phyloP scores from a whole-genome alignment of 2,113 vertebrate species.

The Gopherus evgoodei region DNA sequence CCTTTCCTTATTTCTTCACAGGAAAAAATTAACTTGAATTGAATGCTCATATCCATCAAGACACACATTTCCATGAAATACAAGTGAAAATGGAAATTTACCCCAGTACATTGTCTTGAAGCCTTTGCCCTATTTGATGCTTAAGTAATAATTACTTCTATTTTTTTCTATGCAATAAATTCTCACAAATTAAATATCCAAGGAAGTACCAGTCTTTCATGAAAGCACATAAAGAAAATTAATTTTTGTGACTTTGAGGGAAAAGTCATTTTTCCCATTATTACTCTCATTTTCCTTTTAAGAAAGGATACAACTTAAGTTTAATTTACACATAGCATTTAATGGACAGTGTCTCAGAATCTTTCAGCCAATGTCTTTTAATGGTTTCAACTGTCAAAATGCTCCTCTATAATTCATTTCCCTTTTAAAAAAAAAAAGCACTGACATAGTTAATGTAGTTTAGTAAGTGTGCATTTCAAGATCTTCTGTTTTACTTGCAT shows the following conservation, averaged over 20 bases:
- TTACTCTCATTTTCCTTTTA: background rate
- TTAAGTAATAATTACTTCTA: background rate
- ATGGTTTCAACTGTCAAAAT: conserved; percentile 74
- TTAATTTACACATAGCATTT: background rate
- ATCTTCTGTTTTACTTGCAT: background rate
- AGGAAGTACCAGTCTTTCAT: background rate
- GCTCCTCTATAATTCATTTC: conserved; percentile 64
- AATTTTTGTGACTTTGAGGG: background rate
- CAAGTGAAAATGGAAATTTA: background rate
- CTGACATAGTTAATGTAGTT: conserved; percentile 63
- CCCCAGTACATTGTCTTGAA: background rate
- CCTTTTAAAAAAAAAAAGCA: conserved; percentile 53
- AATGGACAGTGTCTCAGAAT: conserved; percentile 69
- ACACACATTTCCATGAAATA: background rate
- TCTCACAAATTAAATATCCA: background rate
- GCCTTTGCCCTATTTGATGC: background rate
- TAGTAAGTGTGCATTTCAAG: conserved; percentile 31
- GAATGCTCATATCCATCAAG: background rate
- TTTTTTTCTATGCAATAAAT: background rate
- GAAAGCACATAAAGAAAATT: background rate
- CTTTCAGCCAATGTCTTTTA: conserved; percentile 71
- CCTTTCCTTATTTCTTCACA: background rate
- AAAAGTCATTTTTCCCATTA: background rate
- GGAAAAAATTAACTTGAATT: background rate
- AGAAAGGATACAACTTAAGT: background rate